These are phyloP conservation scores for Mystacornis crossleyi DNA, from an alignment of 2,113 vertebrate genomes.

Conservation along the genomic window DNA sequence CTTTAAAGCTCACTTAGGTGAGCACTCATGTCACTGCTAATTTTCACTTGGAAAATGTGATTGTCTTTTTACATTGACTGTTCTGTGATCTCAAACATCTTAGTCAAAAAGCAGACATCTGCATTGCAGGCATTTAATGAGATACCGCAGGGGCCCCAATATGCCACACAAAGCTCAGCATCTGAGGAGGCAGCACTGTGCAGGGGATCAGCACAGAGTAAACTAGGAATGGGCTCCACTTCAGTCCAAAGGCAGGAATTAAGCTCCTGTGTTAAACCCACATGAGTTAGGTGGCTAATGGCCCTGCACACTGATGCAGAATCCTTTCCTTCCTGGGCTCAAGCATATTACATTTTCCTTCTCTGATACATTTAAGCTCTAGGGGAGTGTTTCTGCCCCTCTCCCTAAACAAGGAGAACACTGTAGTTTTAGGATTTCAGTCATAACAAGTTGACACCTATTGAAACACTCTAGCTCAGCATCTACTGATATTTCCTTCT, in stretches of 20 bases:
- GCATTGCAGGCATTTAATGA: neutral
- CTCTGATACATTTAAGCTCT: neutral
- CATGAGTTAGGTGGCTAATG: neutral
- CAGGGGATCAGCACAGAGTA: neutral
- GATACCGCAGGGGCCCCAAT: neutral
- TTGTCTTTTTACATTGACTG: neutral
- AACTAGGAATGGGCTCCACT: neutral
- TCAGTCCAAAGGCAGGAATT: neutral
- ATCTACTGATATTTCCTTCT: neutral
- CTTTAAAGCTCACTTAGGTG: neutral
- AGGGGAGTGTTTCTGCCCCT: neutral
- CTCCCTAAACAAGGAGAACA: neutral
- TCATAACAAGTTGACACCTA: neutral
- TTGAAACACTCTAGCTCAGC: neutral
- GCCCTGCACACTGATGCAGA: neutral
- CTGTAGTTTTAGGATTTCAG: neutral
- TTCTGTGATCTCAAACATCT: neutral
- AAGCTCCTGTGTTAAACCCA: neutral
- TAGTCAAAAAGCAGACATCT: neutral
- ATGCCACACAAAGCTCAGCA: neutral
- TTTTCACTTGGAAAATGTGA: neutral
- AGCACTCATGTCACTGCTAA: neutral
- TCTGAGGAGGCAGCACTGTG: neutral
- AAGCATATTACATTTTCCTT: neutral
- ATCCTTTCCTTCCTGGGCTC: neutral